These are phyloP conservation scores for Stigmatopora argus DNA, from an alignment of 2,113 vertebrate species.

Conservation along the genomic window DNA sequence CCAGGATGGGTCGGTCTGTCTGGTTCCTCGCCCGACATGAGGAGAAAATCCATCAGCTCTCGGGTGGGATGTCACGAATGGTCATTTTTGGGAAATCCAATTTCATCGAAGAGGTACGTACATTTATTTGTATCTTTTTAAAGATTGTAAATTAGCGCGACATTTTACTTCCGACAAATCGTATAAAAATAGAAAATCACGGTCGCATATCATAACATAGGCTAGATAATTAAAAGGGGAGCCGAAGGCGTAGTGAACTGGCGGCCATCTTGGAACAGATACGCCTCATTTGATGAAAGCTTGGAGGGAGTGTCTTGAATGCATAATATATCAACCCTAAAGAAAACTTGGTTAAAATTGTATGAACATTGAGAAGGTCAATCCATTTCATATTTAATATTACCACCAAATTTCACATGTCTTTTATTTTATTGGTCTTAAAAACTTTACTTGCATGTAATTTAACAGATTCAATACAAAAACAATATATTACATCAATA, in stretches of 20 bases:
- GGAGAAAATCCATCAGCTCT: conserved; percentile 3
- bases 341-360: too few relatives aligned
- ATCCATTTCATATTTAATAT: too few relatives aligned
- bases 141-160: background rate
- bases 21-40: conserved; percentile 2
- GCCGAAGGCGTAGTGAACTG: too few relatives aligned
- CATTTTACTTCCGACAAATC: conserved; percentile 9
- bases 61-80: background rate
- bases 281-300: too few relatives aligned
- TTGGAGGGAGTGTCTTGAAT: too few relatives aligned
- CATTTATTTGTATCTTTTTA: background rate
- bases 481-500: conserved; percentile 84
- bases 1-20: conserved; percentile 56
- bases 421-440: background rate
- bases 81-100: background rate
- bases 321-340: too few relatives aligned
- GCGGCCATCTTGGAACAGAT: too few relatives aligned
- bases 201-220: background rate
- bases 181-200: conserved; percentile 22
- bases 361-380: too few relatives aligned
- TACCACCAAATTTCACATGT: background rate
- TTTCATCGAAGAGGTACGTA: background rate
- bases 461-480: conserved; percentile 31
- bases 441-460: conserved; percentile 25
- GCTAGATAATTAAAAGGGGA: background rate